Base-by-base conservation (phyloP, 2,797 vertebrate genomes). In the Adrianichthys oophorus region DNA sequence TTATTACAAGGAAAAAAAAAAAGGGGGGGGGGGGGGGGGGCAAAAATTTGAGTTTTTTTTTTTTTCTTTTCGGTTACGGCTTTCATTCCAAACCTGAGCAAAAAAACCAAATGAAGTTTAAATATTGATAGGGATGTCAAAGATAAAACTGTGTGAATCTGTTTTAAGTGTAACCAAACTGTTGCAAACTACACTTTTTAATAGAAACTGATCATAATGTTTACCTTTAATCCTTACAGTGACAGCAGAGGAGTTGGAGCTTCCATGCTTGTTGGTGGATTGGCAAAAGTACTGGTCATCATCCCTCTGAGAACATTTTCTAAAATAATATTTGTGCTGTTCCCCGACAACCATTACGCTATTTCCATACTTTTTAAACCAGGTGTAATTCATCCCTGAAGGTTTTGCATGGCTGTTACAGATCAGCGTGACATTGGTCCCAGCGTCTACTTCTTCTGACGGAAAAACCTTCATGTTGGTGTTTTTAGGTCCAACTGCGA, bases 341-440 rank as follows among this genome's bases (percentile, higher is more conserved):
- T 49, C 21, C 55, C 69, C 74, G 7, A 58, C 54, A 19, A 4
- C 40, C 7, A 4, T 1, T 7, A 21, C 5, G 15, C 18, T 1
- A 17, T 23, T 7, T 1, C 45, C 23, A 15, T 10, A 6, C 44
- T 54, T 41, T 68, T 57, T 76, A 52, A 76, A 82, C 83, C 80
- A 85, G 13, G 59, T 66, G 12, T 70, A 85, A 4, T 62, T 49
- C 49, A 76, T 23, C 50, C 77, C 72, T 1, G 72, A 52, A 4
- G 85, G 79, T 41, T 56, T 76, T 48, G 79, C 78, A 4, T 37
- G 15, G 41, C 76, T 84, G 65, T 52, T 75, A 69, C 81, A 87
- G 61, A 26, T 62, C 52, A 83, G 46, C 12, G 50, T 73, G 32
- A 72, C 13, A 21, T 46, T 42, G 14, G 29, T 56, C 23, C 56